Base-by-base conservation (phyloP, 2,797 vertebrate genomes). In the Atherinosoma microstoma region DNA sequence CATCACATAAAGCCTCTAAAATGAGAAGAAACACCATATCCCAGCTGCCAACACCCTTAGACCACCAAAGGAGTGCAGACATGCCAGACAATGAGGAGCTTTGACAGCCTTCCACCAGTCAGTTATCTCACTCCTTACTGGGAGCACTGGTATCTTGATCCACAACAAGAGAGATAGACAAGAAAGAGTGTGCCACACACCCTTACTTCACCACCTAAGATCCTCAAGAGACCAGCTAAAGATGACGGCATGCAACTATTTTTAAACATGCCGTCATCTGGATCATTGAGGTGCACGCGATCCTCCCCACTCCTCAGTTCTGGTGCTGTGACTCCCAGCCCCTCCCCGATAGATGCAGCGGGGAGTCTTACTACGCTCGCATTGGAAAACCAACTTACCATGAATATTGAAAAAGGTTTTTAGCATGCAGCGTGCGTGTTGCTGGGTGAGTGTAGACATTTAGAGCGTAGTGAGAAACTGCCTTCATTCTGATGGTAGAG, bases 231-330 rank as follows among this genome's bases (percentile, higher is more conserved):
- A 83, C 79, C 64, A 35, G 69, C 76, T 76, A 61, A 2, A 42
- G 78, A 92, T 92, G 87, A 92, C 80, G 81, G 80, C 83, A 89
- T 78, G 72, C 63, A 82, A 83, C 92, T 94, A 93, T 94, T 93
- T 93, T 90, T 93, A 91, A 91, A 75, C 86, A 87, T 92, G 91
- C 77, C 89, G 81, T 94, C 92, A 94, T 87, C 20, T 15, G 59
- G 67, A 73, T 82, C 73, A 24, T 63, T 72, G 51, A 36, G 49
- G 71, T 69, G 82, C 80, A 79, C 53, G 30, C 57, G 1, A 58
- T 60, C 56, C 38, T 58, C 6, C 24, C 22, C 2, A 9, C 36
- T 13, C 45, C 67, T 32, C 80, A 45, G n/a, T 27, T 42, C 56
- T 1, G 5, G 18, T 63, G 59, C 36, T 66, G 66, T 64, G 76